These are phyloP conservation scores for Stigmatopora argus DNA, from an alignment of 2,113 vertebrate genomes.

Conservation along the genomic window DNA sequence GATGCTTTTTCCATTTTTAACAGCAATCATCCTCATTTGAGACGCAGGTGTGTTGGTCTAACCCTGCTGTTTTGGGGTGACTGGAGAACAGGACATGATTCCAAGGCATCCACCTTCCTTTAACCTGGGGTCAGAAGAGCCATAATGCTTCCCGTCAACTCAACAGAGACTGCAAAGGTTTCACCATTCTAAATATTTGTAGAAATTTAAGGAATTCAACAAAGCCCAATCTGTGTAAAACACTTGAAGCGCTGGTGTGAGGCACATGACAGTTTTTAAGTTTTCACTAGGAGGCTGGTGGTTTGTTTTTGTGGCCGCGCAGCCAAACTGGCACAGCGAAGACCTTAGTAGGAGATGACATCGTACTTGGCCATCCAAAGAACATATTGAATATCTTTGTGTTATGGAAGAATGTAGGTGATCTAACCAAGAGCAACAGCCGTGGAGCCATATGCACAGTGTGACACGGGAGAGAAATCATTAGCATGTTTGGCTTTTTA, in stretches of 20 bases:
- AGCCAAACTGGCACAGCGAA: slow-evolving; percentile 1
- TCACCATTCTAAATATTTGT: slow-evolving; percentile 49
- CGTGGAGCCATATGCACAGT: slow-evolving; percentile 13
- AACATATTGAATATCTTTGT: slow-evolving; percentile 35
- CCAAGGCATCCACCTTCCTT: slow-evolving; percentile 47
- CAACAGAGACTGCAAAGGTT: slow-evolving; percentile 46
- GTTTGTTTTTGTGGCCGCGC: slow-evolving; percentile 1
- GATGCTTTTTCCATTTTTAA: neutral
- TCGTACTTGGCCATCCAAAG: slow-evolving; percentile 20
- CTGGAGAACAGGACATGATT: slow-evolving; percentile 50
- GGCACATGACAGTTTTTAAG: slow-evolving; percentile 4
- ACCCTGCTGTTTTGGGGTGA: neutral
- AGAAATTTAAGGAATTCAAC: slow-evolving; percentile 53
- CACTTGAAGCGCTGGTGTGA: slow-evolving; percentile 18
- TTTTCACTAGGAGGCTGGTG: slow-evolving; percentile 17
- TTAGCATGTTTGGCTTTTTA: slow-evolving; percentile 2
- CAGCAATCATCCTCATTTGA: neutral
- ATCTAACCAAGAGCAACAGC: slow-evolving; percentile 38
- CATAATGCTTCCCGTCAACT: slow-evolving; percentile 41
- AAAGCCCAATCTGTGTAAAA: slow-evolving; percentile 34
- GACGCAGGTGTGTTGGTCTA: neutral
- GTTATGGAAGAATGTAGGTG: slow-evolving; percentile 32
- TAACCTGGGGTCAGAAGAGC: slow-evolving; percentile 41
- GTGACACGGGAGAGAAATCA: slow-evolving; percentile 21
- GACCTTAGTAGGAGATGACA: slow-evolving; percentile 13